Evolutionary conservation across 2,888 invertebrate species (phyloP), one percentile per base, ranked within the genome.

Genomic region (Palloptera scutellata): DNA sequence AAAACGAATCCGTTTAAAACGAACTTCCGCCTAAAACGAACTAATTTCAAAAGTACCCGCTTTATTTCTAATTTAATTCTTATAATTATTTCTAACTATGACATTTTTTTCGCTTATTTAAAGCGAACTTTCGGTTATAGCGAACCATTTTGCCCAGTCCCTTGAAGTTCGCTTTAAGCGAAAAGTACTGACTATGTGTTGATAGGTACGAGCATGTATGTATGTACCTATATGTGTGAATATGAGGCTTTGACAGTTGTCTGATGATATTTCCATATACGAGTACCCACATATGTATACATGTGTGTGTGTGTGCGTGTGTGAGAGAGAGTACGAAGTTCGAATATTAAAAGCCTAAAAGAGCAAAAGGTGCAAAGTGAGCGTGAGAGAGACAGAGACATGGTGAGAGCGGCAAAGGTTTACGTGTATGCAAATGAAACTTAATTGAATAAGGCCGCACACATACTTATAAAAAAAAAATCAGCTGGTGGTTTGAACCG

Each of bases 211-310:
- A 54, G 17, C 15, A 11, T 30, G 48, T 60, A 42, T 17, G 30
- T 13, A 45, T 30, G 57, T 53, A 13, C 57, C 41, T 62, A 11
- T 15, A 53, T 19, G 41, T 59, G 20, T 19, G 9, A 8, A 20
- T 11, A 30, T 11, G 9, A 10, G 19, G 20, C 6, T 42, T 19
- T 42, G 51, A 52, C 54, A 30, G 30, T 52, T 61, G 54, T 17
- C 17, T 48, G 63, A 40, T 57, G 51, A 64, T 45, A 64, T 64
- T 64, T 64, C 48, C 57, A 48, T 48, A 48, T 15, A 48, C 13
- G 15, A 48, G 15, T 8, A 48, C 12, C 6, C 11, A 48, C 10
- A 57, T 40, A 13, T 2, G 8, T 11, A 53, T 2, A 10, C 20
- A n/a, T 52, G 41, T 20, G 42, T 59, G 12, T 11, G 45, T 45